Percentiles rank a stretch among this genome's conserved stretches.
phyloP scores from a whole-genome alignment of 2,797 vertebrate genomes.

The Lemur catta region DNA sequence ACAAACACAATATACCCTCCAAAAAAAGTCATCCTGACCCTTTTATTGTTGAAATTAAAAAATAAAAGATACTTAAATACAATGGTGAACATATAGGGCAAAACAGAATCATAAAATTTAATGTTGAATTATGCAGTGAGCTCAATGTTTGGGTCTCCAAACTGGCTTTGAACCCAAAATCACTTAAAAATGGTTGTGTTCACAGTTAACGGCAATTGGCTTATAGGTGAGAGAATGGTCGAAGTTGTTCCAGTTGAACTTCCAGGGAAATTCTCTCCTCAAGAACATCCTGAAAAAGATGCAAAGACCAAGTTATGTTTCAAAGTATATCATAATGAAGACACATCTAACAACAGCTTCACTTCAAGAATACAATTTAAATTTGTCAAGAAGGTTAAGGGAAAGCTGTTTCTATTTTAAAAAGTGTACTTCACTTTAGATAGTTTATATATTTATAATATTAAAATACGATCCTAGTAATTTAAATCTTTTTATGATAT shows the following conservation, averaged over 20 bases:
- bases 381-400: conserved; percentile 6
- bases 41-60: conserved; percentile 87
- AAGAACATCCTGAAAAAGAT: conserved; percentile 93
- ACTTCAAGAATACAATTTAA: not conserved
- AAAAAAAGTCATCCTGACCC: conserved; percentile 77
- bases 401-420: not conserved
- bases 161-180: conserved; percentile 83
- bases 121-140: conserved; percentile 84
- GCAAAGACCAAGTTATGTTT: conserved; percentile 33
- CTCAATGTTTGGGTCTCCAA: conserved; percentile 84
- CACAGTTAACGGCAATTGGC: conserved; percentile 87
- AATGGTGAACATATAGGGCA: conserved; percentile 84
- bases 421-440: conserved; percentile 27
- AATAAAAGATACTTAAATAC: conserved; percentile 86
- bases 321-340: not conserved
- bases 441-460: not conserved
- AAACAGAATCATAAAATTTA: conserved; percentile 86
- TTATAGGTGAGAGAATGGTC: conserved; percentile 99
- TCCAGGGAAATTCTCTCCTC: conserved; percentile 99
- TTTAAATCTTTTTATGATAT: conserved; percentile 8
- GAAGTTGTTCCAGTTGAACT: conserved; percentile 99
- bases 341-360: not conserved
- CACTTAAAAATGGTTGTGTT: conserved; percentile 84
- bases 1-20: conserved; percentile 77
- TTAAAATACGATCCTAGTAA: conserved; percentile 5